Evolutionary conservation across 1,140 invertebrate genomes (phyloP).

Genomic region (Drosophila ohnishii): DNA sequence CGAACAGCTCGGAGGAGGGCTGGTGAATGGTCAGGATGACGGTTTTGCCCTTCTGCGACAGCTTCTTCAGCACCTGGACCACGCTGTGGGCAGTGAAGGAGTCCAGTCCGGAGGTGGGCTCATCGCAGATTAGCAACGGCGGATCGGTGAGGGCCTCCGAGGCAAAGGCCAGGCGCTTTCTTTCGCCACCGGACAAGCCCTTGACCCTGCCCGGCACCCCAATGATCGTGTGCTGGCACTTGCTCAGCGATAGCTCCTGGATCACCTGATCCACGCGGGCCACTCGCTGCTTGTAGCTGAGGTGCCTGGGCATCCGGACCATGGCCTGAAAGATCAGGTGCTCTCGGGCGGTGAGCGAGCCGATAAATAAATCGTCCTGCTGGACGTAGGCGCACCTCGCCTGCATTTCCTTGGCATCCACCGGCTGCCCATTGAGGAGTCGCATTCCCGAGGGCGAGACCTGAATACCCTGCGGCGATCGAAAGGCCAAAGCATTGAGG

Average conservation of each 20-base stretch:
- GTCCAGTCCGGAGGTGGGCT: slow-evolving; percentile 95
- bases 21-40: slow-evolving; percentile 98
- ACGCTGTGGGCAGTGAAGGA: slow-evolving; percentile 95
- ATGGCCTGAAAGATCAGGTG: slow-evolving; percentile 96
- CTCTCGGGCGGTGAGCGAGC: slow-evolving; percentile 94
- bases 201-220: slow-evolving; percentile 93
- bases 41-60: slow-evolving; percentile 93
- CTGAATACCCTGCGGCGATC: slow-evolving; percentile 87
- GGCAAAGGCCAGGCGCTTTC: slow-evolving; percentile 97
- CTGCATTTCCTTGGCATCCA: slow-evolving; percentile 87
- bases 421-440: slow-evolving; percentile 88
- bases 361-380: slow-evolving; percentile 97
- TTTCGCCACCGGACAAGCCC: slow-evolving; percentile 97
- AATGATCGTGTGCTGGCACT: slow-evolving; percentile 94
- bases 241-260: slow-evolving; percentile 90
- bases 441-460: slow-evolving; percentile 83
- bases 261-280: slow-evolving; percentile 93
- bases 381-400: slow-evolving; percentile 96
- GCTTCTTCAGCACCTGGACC: slow-evolving; percentile 91
- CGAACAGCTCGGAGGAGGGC: slow-evolving; percentile 96
- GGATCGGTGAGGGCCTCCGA: slow-evolving; percentile 98
- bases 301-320: slow-evolving; percentile 94
- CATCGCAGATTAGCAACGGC: slow-evolving; percentile 97
- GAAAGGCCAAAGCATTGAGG: slow-evolving; percentile 94
- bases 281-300: slow-evolving; percentile 90